Base-by-base conservation (phyloP, 2,888 invertebrate genomes). In the Cheilosia impressa region DNA sequence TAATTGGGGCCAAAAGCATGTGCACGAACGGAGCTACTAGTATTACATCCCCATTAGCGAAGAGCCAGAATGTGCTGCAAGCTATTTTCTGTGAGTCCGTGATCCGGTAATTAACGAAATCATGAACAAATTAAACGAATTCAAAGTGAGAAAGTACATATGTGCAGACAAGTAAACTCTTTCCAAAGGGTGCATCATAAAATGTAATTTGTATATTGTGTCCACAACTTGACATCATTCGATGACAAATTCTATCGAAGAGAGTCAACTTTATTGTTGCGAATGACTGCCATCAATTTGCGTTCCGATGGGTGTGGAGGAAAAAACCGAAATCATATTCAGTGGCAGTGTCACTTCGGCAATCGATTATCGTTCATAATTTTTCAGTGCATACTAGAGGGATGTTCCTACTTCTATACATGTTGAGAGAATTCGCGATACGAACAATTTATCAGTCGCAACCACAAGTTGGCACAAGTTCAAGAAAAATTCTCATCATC, bases 301-400 rank as follows among this genome's bases (percentile, higher is more conserved):
- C 45, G 15, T n/a, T 24, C 13, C 4, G 27, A 24, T n/a, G 38
- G 45, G 34, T 57, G 31, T 2, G 31, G 38, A 1, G 43, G n/a
- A 22, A 50, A 9, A 15, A 15, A 10, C 3, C 19, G 43, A 55
- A 62, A 52, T 52, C 58, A 52, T 53, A 69, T 57, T 53, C 62
- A 69, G 45, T 78, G 69, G 27, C 53, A 45, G 38, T 69, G 77
- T 68, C 77, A 62, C 53, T 55, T 68, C 57, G 52, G 17, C 31
- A 77, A 69, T 78, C 69, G 69, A 69, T 78, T 69, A 63, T 78
- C 69, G 63, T 78, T 71, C 69, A 78, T 71, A 63, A 63, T 41
- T 71, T 50, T n/a, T 50, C 19, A 50, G 47, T 69, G 41, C 38
- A 38, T 22, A 34, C 1, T 7, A 17, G 15, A 17, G 2, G 10